A percentile compares a stretch with the other conserved stretches of the same genome.
phyloP scores from a whole-genome alignment of 2,888 invertebrate species.

The Drosophila testacea region DNA sequence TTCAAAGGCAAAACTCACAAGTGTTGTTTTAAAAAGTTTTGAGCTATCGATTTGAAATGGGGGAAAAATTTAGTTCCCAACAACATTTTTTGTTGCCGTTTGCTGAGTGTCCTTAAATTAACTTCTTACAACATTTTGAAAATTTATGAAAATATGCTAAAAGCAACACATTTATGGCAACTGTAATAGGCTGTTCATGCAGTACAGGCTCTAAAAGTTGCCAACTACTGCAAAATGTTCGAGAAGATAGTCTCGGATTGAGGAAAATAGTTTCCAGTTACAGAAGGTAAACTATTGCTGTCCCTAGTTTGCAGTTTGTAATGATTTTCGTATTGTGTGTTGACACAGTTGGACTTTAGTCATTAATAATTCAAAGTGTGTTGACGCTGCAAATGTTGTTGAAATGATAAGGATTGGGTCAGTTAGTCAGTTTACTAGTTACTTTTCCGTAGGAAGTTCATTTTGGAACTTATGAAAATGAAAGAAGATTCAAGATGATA shows the following conservation, averaged over 20 bases:
- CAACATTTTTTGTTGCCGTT: constrained; percentile 59
- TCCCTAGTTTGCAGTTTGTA: constrained; percentile 15
- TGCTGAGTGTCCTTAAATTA: constrained; percentile 44
- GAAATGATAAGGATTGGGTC: neutral
- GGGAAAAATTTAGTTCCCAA: constrained; percentile 22
- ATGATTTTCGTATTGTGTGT: constrained; percentile 6
- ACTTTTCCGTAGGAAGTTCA: neutral
- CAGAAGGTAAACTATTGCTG: constrained; percentile 30
- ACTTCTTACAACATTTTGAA: constrained; percentile 45
- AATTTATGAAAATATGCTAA: constrained; percentile 68
- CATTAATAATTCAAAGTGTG: constrained; percentile 44
- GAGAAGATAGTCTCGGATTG: constrained; percentile 10
- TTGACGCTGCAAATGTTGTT: constrained; percentile 2
- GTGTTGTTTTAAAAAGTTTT: constrained; percentile 62
- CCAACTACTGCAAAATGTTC: constrained; percentile 22
- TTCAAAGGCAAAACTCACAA: constrained; percentile 56
- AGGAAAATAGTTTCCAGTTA: constrained; percentile 7
- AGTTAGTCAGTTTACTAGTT: neutral
- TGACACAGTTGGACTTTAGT: constrained; percentile 32
- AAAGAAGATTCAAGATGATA: neutral
- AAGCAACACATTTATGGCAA: constrained; percentile 37
- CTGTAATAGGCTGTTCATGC: constrained; percentile 31
- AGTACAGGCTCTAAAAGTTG: constrained; percentile 25
- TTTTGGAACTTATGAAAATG: neutral
- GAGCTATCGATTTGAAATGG: constrained; percentile 50